Evolutionary conservation across 2,113 vertebrate genomes (phyloP).

Genomic region (Anseranas semipalmata): DNA sequence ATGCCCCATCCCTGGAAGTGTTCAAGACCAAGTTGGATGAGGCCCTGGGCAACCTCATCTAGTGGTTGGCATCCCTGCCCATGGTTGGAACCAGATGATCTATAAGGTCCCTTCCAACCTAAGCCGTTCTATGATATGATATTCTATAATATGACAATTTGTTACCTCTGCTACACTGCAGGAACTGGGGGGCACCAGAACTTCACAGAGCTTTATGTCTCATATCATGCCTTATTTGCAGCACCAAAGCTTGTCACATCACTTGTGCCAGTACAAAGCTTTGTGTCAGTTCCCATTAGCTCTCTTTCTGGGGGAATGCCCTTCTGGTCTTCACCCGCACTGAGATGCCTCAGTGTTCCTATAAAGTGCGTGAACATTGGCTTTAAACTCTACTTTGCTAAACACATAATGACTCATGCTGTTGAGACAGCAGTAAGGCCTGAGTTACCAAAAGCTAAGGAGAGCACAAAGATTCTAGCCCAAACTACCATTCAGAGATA

Average conservation of each 20-base stretch:
- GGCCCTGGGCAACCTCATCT: no score
- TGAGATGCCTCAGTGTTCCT: neutral
- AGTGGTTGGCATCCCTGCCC: no score
- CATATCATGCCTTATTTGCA: rapidly evolving
- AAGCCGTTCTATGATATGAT: no score
- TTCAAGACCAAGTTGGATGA: no score
- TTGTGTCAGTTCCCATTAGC: neutral
- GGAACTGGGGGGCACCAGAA: neutral
- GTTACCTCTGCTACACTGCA: neutral
- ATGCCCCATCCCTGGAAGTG: no score
- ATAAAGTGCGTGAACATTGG: rapidly evolving
- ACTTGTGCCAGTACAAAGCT: neutral
- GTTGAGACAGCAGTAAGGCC: neutral
- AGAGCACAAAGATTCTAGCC: neutral
- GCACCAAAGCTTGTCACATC: neutral
- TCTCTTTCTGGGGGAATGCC: neutral
- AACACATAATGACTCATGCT: neutral
- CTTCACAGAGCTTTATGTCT: neutral
- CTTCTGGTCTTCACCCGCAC: neutral
- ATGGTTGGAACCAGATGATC: no score
- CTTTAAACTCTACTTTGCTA: neutral
- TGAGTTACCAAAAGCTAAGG: neutral
- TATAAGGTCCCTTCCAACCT: no score
- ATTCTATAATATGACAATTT: no score
- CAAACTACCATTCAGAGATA: neutral